Base-by-base conservation (phyloP, 1,140 invertebrate species). In the Leptonema lineaticorne region DNA sequence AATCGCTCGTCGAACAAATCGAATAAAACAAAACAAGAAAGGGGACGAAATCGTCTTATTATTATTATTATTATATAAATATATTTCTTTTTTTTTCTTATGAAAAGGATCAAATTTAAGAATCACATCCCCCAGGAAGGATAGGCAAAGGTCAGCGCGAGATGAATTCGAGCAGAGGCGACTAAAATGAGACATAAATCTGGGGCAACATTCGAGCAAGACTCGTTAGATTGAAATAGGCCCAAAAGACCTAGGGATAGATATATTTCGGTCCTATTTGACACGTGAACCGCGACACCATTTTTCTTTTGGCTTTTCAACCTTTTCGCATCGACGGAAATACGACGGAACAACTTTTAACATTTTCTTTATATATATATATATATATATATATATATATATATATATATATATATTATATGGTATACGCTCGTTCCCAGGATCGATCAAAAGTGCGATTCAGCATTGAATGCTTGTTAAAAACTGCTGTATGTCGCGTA, bases 251-350 rank as follows among this genome's bases (percentile, higher is more conserved):
- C n/a, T n/a, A 11, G 1, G 11, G 37, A 9, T 16, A 41, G 37
- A 41, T 41, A 41, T 41, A 41, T 41, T 9, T 41, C 11, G 37
- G 37, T 9, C 37, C 37, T 9, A 14, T 41, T 41, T 41, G 37
- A 41, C 37, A 41, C 37, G 37, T 41, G 37, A 41, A 41, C 37
- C 37, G 37, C 37, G 37, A 41, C 37, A 41, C 37, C 37, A 41
- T 41, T 41, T 41, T 41, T 41, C 37, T 41, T 41, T 16, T 16
- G 11, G 11, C 37, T 9, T 11, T 16, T n/a, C 37, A 16, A 9
- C 37, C 37, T 41, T 41, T 41, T 41, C 37, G 11, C 37, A 16
- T 16, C 37, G 9, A 14, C 37, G 11, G 11, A 9, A 4, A 2
- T 4, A 16, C 37, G 37, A 41, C 2, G 37, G 37, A 9, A 16